These are phyloP conservation scores for Sebastes goodei DNA, from an alignment of 2,797 vertebrate genomes.

Conservation along the genomic window DNA sequence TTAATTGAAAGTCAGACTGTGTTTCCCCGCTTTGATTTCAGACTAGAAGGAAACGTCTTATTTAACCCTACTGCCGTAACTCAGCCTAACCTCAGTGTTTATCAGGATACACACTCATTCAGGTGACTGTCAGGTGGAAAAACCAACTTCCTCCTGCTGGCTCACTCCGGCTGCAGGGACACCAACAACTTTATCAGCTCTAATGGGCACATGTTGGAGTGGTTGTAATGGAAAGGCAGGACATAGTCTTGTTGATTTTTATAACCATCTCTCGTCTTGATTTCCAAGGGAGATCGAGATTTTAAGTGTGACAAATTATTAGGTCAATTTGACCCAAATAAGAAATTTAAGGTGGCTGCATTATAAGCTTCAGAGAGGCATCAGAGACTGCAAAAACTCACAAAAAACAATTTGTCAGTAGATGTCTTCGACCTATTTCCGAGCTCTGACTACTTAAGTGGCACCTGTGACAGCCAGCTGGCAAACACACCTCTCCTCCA, in stretches of 20 bases:
- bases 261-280: not conserved
- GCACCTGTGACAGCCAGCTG: not conserved
- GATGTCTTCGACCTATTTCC: not conserved
- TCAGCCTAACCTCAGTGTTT: not conserved
- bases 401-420: not conserved
- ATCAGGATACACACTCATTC: not conserved
- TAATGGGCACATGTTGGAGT: not conserved
- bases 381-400: not conserved
- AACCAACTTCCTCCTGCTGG: not conserved
- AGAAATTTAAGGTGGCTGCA: not conserved
- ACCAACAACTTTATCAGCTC: not conserved
- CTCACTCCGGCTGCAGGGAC: not conserved
- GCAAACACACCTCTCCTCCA: not conserved
- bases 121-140: conserved; percentile 6
- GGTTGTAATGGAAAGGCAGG: not conserved
- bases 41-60: conserved; percentile 11
- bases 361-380: not conserved
- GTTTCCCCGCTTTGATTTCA: conserved; percentile 46
- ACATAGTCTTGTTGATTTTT: not conserved
- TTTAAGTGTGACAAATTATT: not conserved
- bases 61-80: not conserved
- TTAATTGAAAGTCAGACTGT: conserved; percentile 63
- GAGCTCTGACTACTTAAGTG: not conserved
- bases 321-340: not conserved
- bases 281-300: not conserved